Evolutionary conservation across 2,888 invertebrate species (phyloP), one percentile per base, ranked within the genome.

Genomic region (Drosophila barbarae): DNA sequence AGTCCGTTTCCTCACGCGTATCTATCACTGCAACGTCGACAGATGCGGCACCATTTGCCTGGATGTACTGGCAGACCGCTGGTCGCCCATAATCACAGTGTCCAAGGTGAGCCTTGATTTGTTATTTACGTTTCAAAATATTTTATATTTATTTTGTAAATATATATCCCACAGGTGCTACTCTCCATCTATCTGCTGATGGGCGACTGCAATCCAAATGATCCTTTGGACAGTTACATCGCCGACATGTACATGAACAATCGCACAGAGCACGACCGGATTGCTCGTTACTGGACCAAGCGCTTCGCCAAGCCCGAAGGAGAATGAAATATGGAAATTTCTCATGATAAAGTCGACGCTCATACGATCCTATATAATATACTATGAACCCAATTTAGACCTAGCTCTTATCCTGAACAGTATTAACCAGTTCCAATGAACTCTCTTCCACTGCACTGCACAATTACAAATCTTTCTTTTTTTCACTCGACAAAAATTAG

Each of bases 21-120:
- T 81, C 51, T 81, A 81, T 51, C 81, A 81, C 28, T 81, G 81
- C 69, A 81, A 81, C 35, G 85, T 81, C 39, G 84, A 85, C 28
- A 72, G 84, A 15, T 71, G 76, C 3, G 81, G 85, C 5, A 38
- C 64, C 38, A 85, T 85, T 39, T 81, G 81, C 7, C 57, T 81
- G 28, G 81, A 81, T 32, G 66, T 84, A 53, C 71, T 81, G 9
- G 67, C 69, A n/a, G 79, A 85, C 2, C 84, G 82, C 21, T 81
- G 81, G 81, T 81, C 85, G 1, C 84, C 85, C 0, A 82, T 85
- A 0, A 69, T 84, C 67, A 78, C 71, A 2, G 71, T 81, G 7
- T 56, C 70, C 66, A 84, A 81, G 52, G 59, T 55, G 21, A 21
- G 21, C 21, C 2, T 21, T 21, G 21, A 21, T 3, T 21, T 21